phyloP scores from a whole-genome alignment of 2,797 vertebrate genomes.

The Ctenochaetus hawaiiensis region DNA sequence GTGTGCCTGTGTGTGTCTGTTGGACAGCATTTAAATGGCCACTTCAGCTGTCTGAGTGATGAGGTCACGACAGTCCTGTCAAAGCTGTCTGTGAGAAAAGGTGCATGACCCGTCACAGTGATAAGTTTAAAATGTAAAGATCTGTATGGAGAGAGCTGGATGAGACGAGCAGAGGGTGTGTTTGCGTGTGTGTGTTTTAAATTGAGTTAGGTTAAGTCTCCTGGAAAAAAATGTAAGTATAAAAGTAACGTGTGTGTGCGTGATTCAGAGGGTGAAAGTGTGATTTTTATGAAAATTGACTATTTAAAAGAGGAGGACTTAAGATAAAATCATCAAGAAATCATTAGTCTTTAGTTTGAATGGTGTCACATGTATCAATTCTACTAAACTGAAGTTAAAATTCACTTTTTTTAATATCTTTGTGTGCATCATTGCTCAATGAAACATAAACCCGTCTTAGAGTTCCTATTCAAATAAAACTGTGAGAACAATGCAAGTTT shows the following conservation, averaged over 20 bases:
- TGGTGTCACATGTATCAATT: neutral
- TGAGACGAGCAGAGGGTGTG: neutral
- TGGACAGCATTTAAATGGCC: constrained; percentile 40
- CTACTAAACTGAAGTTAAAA: neutral
- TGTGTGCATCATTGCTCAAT: neutral
- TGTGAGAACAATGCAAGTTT: constrained; percentile 11
- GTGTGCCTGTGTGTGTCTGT: constrained; percentile 21
- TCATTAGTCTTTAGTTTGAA: neutral
- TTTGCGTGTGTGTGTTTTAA: neutral
- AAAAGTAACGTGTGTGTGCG: neutral
- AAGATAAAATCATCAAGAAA: neutral
- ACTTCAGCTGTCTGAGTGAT: constrained; percentile 65
- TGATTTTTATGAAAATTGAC: neutral
- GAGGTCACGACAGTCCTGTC: constrained; percentile 70
- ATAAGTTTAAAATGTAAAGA: constrained; percentile 42
- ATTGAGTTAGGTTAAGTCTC: too few species aligned
- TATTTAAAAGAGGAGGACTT: neutral
- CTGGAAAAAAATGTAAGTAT: too few species aligned
- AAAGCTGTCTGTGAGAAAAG: constrained; percentile 61
- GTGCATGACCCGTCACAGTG: constrained; percentile 44
- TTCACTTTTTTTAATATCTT: neutral
- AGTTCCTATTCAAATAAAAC: constrained; percentile 24
- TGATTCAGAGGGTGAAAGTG: neutral
- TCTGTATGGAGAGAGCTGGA: neutral
- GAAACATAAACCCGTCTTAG: constrained; percentile 5